Base-by-base conservation (phyloP, 2,113 vertebrate genomes). In the Promerops cafer region DNA sequence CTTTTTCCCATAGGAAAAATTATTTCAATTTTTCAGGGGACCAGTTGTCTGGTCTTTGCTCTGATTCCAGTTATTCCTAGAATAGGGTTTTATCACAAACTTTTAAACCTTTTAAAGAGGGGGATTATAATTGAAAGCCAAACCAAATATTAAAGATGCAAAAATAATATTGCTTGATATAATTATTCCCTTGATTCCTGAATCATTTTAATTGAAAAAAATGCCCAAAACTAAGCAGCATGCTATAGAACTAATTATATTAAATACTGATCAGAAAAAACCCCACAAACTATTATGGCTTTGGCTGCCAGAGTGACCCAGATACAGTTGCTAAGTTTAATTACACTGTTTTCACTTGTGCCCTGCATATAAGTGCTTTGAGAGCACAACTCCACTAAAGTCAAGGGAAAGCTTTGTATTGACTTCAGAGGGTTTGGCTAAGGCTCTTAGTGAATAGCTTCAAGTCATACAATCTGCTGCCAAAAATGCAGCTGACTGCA, bases 401-500 rank as follows among this genome's bases (percentile, higher is more conserved):
- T 57, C 91, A 95, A 89, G 71, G 90, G 63, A 95, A 93, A 50
- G 92, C 83, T 96, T 92, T 92, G 87, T 88, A 93, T 80, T 83
- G 92, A 85, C 93, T 93, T 93, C 87, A 81, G 71, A 92, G 68
- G 39, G 33, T 59, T 94, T 96, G 92, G 93, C 87, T 88, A 92
- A 92, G 75, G 87, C 83, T 96, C 87, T 90, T 33, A 86, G 75
- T 63, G 87, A 96, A 95, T 44, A 80, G 92, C 87, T 95, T 77
- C 68, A 86, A 94, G 82, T 78, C 94, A 92, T 52, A 60, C 54
- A 92, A 6, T 78, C 76, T 85, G 56, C 75, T 96, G 87, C 87
- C 92, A 97, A 93, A 95, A 96, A 74, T 45, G 87, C 84, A 94
- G 49, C 75, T 95, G 93, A 24, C 87, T 94, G 93, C 82, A 81